A percentile compares a stretch with the other conserved stretches of the same genome.
phyloP scores from a whole-genome alignment of 2,797 vertebrate genomes.

The Sparus aurata region DNA sequence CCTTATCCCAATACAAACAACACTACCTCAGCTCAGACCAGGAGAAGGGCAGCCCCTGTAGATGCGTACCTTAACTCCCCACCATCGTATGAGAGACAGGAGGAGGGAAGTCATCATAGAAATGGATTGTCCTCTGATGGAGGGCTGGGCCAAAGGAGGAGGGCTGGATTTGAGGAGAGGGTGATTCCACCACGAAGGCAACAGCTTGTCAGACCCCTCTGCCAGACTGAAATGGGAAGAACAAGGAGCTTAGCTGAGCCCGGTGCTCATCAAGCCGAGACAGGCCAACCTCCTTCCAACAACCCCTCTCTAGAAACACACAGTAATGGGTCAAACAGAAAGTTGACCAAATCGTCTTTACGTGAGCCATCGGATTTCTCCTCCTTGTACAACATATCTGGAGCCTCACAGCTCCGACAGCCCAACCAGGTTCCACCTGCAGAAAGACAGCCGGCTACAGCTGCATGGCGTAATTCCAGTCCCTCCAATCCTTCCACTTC shows the following conservation, averaged over 20 bases:
- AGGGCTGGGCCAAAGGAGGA: slow-evolving; percentile 76
- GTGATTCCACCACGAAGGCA: slow-evolving; percentile 81
- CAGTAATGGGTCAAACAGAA: slow-evolving; percentile 58
- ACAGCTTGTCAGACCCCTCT: slow-evolving; percentile 84
- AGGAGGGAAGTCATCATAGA: slow-evolving; percentile 63
- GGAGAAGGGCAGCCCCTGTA: slow-evolving; percentile 76
- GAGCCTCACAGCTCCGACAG: slow-evolving; percentile 54
- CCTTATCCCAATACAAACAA: slow-evolving; percentile 75
- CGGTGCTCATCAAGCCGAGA: slow-evolving; percentile 53
- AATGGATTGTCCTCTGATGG: slow-evolving; percentile 71
- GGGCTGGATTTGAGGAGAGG: slow-evolving; percentile 81
- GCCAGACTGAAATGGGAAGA: slow-evolving; percentile 79
- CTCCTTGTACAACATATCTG: slow-evolving; percentile 68
- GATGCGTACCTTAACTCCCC: slow-evolving; percentile 76
- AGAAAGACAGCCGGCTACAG: slow-evolving; percentile 62
- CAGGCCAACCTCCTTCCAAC: slow-evolving; percentile 24
- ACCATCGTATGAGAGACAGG: slow-evolving; percentile 71
- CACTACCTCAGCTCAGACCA: slow-evolving; percentile 93
- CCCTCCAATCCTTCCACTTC: slow-evolving; percentile 61
- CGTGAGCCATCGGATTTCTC: slow-evolving; percentile 80
- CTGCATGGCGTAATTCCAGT: slow-evolving; percentile 60
- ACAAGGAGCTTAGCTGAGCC: slow-evolving; percentile 65
- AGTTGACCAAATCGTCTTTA: slow-evolving; percentile 69
- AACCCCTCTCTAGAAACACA: slow-evolving; percentile 51
- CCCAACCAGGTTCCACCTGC: slow-evolving; percentile 52